Evolutionary conservation across 2,888 invertebrate species (phyloP), one percentile per base, ranked within the genome.

Genomic region (Bruchidius siliquastri): DNA sequence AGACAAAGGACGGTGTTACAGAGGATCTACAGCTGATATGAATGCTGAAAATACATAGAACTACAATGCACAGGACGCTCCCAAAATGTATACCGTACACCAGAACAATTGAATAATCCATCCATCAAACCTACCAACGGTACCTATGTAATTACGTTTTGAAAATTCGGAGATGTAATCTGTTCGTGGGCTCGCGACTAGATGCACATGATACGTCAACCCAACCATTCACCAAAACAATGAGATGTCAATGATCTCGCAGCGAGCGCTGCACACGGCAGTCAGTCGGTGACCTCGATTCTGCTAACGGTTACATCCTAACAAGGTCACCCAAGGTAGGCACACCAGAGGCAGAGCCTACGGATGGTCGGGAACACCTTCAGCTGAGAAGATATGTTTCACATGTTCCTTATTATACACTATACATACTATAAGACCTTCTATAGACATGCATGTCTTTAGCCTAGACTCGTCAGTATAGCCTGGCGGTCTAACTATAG

Each of bases 251-350:
- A 49, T 49, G 49, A 49, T 49, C 49, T 49, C 67, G 71, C 71
- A n/a, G 32, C 20, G 69, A 68, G 21, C 26, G 69, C 72, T 22
- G 30, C 71, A 30, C 67, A 26, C 32, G 30, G 68, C 26, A 71
- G 70, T 67, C 20, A 67, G 68, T 68, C 72, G 70, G 71, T 76
- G 80, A 78, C 80, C 80, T 76, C 78, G 76, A 78, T 80, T 74
- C 74, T 73, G 71, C 75, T 80, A 80, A 80, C 80, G 80, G 80
- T 68, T 72, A 76, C 76, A 73, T 71, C 76, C 77, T 69, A 79
- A 78, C 79, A 80, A 80, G 80, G 80, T 78, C 80, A 80, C 76
- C 76, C 78, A 78, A 79, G 77, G 77, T 76, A 79, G 76, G 78
- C 76, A 77, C 75, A 49, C 49, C 49, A 49, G 8, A 49, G 49